Base-by-base conservation (phyloP, 2,113 vertebrate genomes). In the Sturnus vulgaris region DNA sequence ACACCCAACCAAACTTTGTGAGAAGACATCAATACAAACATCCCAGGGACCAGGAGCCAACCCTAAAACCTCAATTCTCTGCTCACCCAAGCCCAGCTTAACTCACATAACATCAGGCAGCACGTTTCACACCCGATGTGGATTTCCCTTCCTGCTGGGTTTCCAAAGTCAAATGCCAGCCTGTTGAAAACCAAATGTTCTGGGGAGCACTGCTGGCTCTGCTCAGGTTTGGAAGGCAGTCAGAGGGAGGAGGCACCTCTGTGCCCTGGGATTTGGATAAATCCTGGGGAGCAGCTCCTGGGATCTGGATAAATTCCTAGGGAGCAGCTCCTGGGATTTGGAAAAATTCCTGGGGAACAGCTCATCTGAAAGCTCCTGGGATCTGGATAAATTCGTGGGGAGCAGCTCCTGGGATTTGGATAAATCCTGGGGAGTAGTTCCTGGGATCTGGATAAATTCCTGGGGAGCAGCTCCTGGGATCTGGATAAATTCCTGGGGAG, bases 71-170 rank as follows among this genome's bases (percentile, higher is more conserved):
- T 40, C 76, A 76, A 3, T 33, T 55, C 61, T 76, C 31, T 52
- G 28, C 85, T 69, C 60, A 21, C 55, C 76, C 37, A 94, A 80
- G n/a, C 6, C 61, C n/a, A 72, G 31, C 44, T 72, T 17, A 50
- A 60, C 61, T 19, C 7, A 10, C 53, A 14, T 5, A 44, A n/a
- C 15, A 13, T 4, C 3, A 40, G 61, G 24, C 12, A 37, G 33
- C 21, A 35, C 44, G 57, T 61, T 82, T 49, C 35, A 39, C n/a
- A 76, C 49, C 4, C 0, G 0, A 13, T 3, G 21, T 2, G 33
- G 52, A 31, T 16, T 46, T 87, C 22, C 8, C 5, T 46, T 49
- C n/a, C 85, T 65, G 37, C 19, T 19, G 57, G 2, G 15, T 35
- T 83, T 73, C 40, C 86, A 15, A 30, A 65, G 31, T 2, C 16